Percentiles rank a stretch among this genome's conserved stretches.
These are phyloP conservation scores for Zophobas atratus DNA, from an alignment of 1,140 invertebrate genomes.

Conservation along the genomic window DNA sequence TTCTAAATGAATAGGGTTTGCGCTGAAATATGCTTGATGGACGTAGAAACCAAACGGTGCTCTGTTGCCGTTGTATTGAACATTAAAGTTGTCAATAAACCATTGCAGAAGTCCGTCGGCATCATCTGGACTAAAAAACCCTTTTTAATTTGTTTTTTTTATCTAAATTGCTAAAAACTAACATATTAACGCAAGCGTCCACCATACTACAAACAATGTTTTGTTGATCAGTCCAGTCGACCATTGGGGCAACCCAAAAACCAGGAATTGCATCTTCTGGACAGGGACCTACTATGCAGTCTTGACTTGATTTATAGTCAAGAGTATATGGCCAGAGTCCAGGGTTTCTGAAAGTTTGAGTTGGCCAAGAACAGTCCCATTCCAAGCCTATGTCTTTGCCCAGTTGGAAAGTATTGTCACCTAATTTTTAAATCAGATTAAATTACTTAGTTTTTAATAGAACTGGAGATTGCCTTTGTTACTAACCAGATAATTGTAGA, in stretches of 20 bases:
- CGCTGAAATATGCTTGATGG: slow-evolving; percentile 72
- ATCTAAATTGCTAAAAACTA: slow-evolving; percentile 58
- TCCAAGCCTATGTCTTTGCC: slow-evolving; percentile 69
- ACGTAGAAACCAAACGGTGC: slow-evolving; percentile 75
- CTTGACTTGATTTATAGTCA: slow-evolving; percentile 75
- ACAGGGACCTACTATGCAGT: slow-evolving; percentile 77
- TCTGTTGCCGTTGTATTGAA: slow-evolving; percentile 72
- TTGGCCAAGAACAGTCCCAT: slow-evolving; percentile 79
- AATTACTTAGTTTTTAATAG: not conserved
- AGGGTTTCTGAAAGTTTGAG: slow-evolving; percentile 70
- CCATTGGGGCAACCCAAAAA: slow-evolving; percentile 78
- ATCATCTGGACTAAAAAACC: slow-evolving; percentile 65
- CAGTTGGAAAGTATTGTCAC: slow-evolving; percentile 71
- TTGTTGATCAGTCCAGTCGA: slow-evolving; percentile 72
- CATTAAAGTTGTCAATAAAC: slow-evolving; percentile 71
- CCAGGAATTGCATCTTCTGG: slow-evolving; percentile 75
- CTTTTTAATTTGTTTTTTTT: slow-evolving; percentile 1
- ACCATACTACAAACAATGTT: slow-evolving; percentile 74
- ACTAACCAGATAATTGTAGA: slow-evolving; percentile 75
- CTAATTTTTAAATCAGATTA: slow-evolving; percentile 27
- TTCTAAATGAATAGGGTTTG: slow-evolving; percentile 63
- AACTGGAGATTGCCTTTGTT: not conserved
- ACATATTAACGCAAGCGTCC: slow-evolving; percentile 73
- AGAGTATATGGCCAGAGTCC: slow-evolving; percentile 82
- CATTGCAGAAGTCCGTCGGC: slow-evolving; percentile 69